Base-by-base conservation (phyloP, 92 coral and sea anemone species). In the Epizoanthus ramosus region DNA sequence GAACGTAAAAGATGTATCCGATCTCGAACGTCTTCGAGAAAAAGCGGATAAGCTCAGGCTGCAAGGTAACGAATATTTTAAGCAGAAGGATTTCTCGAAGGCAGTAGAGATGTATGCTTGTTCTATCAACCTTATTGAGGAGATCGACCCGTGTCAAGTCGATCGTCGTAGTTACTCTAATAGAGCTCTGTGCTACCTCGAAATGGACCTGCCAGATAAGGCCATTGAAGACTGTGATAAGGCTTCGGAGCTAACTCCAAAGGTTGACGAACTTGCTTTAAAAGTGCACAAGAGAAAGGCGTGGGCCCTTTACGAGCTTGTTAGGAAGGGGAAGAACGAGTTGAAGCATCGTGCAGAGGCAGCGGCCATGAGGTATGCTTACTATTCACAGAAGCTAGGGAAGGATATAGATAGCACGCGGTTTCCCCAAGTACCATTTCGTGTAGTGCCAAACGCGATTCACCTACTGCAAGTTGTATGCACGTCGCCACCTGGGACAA, bases 281-380 rank as follows among this genome's bases (percentile, higher is more conserved):
- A 66, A 87, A 31, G 23, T 83, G n/a, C 9, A 37, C 31, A 52
- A 69, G 80, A 88, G 95, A 8, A 93, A 89, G 47, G 95, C 97
- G 7, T 93, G 97, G 97, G 93, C 97, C 43, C 91, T 93, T 45
- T 71, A 33, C 50, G 80, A 80, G 3, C 87, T 91, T 83, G 87
- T 89, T 18, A 39, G 57, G 31, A 61, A 79, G 28, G 87, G 90
- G 50, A 31, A 68, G 6, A 4, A 16, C 6, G 41, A 79, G 16
- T 84, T 86, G 0, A 9, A 45, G 14, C 74, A 75, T 10, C 89
- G 85, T 80, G 53, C 84, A 1, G 50, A 16, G 22, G 92, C 90
- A 13, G 84, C 92, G 24, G 71, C 94, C 71, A 88, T 89, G 18
- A 19, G 83, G 71, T 91, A 91, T 3, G 39, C 69, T 0, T 64